Conservation (phyloP, 1,140 invertebrate genomes). For the Muscidifurax raptorellus region DNA sequence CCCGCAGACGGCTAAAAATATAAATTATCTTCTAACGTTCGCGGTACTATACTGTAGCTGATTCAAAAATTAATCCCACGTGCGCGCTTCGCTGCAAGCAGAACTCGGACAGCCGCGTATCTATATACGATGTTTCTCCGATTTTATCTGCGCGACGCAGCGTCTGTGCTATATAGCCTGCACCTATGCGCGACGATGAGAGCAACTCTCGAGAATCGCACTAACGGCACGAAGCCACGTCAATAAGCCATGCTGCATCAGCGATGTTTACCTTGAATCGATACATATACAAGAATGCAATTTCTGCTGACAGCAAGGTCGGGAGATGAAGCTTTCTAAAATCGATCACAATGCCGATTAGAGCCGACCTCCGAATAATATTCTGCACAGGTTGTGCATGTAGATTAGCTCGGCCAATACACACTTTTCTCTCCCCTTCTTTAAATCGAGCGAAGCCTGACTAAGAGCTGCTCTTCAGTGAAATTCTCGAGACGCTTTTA, state of each 20-base stretch:
- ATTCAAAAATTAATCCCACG: no score
- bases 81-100: no score
- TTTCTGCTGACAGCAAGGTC: conserved; percentile 43
- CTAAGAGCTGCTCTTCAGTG: neutral
- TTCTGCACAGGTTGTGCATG: neutral
- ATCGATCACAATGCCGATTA: conserved; percentile 31
- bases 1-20: no score
- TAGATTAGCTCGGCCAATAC: neutral
- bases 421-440: neutral
- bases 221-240: conserved; percentile 21
- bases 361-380: conserved; percentile 5
- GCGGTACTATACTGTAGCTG: no score
- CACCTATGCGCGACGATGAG: no score
- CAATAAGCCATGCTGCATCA: conserved; percentile 10
- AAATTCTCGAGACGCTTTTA: neutral
- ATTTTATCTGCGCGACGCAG: no score
- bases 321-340: conserved; percentile 47
- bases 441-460: neutral
- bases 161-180: no score
- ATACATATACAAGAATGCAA: conserved; percentile 38
- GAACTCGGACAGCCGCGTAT: no score
- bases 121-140: no score
- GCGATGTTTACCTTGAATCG: conserved; percentile 39
- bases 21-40: no score
- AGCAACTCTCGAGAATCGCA: no score